These are phyloP conservation scores for Eupeodes corollae DNA, from an alignment of 1,140 invertebrate genomes.

Conservation along the genomic window DNA sequence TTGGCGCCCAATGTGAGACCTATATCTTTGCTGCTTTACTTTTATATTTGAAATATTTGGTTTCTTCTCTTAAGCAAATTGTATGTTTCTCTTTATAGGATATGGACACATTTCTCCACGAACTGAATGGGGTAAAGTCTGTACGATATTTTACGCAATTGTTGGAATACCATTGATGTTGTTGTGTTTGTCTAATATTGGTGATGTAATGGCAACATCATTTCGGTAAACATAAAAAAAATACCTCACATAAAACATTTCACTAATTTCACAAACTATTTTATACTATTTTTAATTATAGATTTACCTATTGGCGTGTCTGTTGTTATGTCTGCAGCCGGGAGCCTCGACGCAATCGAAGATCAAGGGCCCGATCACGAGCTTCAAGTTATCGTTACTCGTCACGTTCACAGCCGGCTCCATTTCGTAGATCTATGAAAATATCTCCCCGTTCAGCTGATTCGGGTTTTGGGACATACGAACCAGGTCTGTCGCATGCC, in stretches of 20 bases:
- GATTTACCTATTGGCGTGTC: conserved; percentile 80
- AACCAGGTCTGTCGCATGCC: conserved; percentile 39
- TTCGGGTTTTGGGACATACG: conserved; percentile 37
- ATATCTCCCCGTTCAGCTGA: conserved; percentile 55
- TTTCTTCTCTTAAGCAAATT: background rate
- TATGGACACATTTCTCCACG: conserved; percentile 93
- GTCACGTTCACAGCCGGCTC: conserved; percentile 36
- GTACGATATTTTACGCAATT: conserved; percentile 92
- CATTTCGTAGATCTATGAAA: conserved; percentile 46
- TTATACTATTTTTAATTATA: conserved; percentile 23
- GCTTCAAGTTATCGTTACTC: conserved; percentile 16
- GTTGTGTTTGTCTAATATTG: conserved; percentile 87
- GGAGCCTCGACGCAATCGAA: conserved; percentile 52
- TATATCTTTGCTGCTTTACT: background rate
- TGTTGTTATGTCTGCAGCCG: conserved; percentile 82
- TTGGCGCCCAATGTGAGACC: no score
- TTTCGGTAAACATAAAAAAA: conserved; percentile 62
- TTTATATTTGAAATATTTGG: background rate
- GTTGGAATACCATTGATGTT: conserved; percentile 91
- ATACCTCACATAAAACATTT: background rate
- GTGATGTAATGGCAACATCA: conserved; percentile 90
- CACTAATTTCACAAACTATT: background rate
- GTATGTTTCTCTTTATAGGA: conserved; percentile 45
- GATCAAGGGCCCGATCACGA: conserved; percentile 29
- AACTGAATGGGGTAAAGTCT: conserved; percentile 81